phyloP scores from a whole-genome alignment of 2,113 vertebrate genomes.

The Willisornis vidua region DNA sequence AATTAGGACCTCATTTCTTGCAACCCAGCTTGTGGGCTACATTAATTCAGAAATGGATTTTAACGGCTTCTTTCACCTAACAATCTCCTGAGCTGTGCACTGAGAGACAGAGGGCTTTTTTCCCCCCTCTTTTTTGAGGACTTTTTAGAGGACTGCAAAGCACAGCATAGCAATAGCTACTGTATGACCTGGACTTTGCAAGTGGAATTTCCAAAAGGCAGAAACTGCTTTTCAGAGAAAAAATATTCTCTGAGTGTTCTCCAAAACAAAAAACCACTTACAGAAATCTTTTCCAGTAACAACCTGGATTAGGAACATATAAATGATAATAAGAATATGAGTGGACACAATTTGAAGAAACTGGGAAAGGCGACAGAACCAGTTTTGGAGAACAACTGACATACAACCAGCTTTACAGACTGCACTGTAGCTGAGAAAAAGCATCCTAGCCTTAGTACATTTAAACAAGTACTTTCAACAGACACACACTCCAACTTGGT shows the following conservation, averaged over 20 bases:
- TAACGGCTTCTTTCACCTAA: not conserved
- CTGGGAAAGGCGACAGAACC: not conserved
- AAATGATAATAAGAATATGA: not conserved
- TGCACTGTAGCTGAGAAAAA: not conserved
- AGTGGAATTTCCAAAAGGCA: not conserved
- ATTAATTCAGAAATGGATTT: conserved; percentile 14
- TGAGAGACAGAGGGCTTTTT: not conserved
- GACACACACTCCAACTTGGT: not conserved
- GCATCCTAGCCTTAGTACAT: not conserved
- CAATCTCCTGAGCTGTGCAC: not conserved
- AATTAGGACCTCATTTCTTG: not conserved
- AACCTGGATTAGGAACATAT: not conserved
- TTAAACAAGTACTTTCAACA: not conserved
- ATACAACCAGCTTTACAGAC: not conserved
- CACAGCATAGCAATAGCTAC: not conserved
- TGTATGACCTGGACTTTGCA: not conserved
- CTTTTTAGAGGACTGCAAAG: not conserved
- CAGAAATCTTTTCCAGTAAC: not conserved
- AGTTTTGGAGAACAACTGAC: not conserved
- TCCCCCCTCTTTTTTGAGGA: not conserved
- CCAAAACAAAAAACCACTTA: not conserved
- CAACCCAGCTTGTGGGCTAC: conserved; percentile 1
- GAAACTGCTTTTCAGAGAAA: not conserved
- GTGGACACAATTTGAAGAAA: not conserved
- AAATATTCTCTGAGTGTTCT: not conserved